These are phyloP conservation scores for Drosophila eugracilis DNA, from an alignment of 1,140 invertebrate genomes.

Conservation along the genomic window DNA sequence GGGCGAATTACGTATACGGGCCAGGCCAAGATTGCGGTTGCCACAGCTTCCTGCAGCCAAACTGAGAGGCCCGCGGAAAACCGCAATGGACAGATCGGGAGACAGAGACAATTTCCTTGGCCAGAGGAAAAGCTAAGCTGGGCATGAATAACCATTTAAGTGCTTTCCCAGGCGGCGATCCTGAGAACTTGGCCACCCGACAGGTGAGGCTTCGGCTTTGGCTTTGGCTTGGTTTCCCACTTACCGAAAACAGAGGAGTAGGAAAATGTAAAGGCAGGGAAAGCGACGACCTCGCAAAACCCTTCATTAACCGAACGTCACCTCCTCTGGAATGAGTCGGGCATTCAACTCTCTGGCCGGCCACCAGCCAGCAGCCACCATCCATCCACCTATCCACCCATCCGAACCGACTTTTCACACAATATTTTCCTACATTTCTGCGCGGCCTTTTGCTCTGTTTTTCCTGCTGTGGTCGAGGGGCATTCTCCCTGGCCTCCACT, in stretches of 20 bases:
- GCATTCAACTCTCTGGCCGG: constrained; percentile 65
- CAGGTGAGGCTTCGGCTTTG: constrained; percentile 55
- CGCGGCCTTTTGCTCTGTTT: constrained; percentile 61
- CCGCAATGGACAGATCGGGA: constrained; percentile 53
- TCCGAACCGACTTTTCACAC: constrained; percentile 67
- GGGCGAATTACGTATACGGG: constrained; percentile 77
- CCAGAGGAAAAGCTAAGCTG: constrained; percentile 59
- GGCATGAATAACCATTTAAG: constrained; percentile 79
- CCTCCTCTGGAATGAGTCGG: constrained; percentile 62
- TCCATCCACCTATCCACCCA: constrained; percentile 17
- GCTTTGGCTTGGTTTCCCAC: constrained; percentile 25
- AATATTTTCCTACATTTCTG: constrained; percentile 74
- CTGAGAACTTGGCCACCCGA: constrained; percentile 67
- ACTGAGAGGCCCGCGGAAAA: constrained; percentile 36
- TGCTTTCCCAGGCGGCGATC: constrained; percentile 76
- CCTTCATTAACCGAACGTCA: constrained; percentile 71
- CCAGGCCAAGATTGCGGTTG: constrained; percentile 60
- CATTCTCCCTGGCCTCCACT: constrained; percentile 44
- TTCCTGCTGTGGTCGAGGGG: constrained; percentile 43
- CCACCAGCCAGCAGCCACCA: neutral
- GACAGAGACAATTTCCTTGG: constrained; percentile 72
- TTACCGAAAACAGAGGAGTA: constrained; percentile 33
- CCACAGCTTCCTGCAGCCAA: constrained; percentile 66
- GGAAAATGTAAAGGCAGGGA: constrained; percentile 17
- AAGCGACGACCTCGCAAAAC: constrained; percentile 55